Conservation (phyloP, 1,140 invertebrate species). For the Microplitis mediator region DNA sequence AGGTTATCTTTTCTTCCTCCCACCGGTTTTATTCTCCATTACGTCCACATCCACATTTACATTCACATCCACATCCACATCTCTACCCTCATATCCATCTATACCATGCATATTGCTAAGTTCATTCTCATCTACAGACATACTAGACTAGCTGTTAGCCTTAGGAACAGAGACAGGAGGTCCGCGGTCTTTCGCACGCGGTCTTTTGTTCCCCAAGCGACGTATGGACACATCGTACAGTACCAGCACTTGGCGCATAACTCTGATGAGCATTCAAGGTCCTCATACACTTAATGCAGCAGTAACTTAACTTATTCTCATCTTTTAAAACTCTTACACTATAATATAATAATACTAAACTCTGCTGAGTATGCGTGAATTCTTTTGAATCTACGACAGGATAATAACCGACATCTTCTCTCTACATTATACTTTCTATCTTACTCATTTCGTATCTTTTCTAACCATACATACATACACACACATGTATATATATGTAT, state of each 20-base stretch:
- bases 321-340: not conserved
- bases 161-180: slow-evolving; percentile 6
- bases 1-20: not conserved
- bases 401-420: slow-evolving; percentile 28
- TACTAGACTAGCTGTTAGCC: not conserved
- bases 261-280: slow-evolving; percentile 19
- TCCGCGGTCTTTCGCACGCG: not conserved
- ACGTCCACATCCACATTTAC: not conserved
- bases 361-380: not conserved
- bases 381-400: slow-evolving; percentile 24
- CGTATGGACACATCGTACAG: slow-evolving; percentile 21
- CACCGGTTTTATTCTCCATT: not conserved
- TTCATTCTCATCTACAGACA: not conserved
- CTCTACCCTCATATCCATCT: not conserved
- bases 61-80: too few relatives aligned
- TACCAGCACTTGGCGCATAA: slow-evolving; percentile 11
- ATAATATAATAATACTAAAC: not conserved
- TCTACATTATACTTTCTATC: slow-evolving; percentile 23
- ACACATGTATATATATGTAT: too few relatives aligned
- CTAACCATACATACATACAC: not conserved
- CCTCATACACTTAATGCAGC: not conserved
- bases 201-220: slow-evolving; percentile 21
- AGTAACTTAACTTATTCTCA: not conserved
- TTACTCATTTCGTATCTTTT: not conserved
- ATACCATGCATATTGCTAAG: not conserved